These are phyloP conservation scores for Isurus oxyrinchus DNA, from an alignment of 2,113 vertebrate genomes.

Conservation along the genomic window DNA sequence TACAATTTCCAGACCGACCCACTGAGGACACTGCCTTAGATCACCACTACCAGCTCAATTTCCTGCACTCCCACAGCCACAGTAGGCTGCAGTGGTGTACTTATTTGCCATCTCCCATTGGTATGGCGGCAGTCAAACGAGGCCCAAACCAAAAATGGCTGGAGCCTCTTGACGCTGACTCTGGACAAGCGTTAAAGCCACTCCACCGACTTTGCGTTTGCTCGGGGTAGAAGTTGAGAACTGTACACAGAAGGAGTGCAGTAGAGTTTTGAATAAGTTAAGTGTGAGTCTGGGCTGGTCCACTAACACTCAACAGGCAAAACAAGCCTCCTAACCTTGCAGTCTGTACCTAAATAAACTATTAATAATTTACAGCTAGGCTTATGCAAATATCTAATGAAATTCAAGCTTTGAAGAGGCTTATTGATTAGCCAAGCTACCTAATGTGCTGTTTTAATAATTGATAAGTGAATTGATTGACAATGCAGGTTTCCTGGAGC, in stretches of 20 bases:
- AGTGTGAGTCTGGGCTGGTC: not conserved
- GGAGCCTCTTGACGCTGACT: not conserved
- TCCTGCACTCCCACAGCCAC: not conserved
- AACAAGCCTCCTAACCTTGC: not conserved
- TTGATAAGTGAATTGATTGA: not conserved
- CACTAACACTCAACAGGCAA: not conserved
- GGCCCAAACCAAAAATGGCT: not conserved
- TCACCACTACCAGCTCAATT: not conserved
- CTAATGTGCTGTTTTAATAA: not conserved
- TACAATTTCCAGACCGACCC: not conserved
- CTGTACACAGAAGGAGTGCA: not conserved
- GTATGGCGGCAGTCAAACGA: not conserved
- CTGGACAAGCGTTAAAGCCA: not conserved
- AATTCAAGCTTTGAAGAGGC: not conserved
- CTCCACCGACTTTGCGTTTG: not conserved
- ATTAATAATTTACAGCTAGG: not conserved
- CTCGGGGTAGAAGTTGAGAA: not conserved
- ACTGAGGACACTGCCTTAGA: not conserved
- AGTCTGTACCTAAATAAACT: not conserved
- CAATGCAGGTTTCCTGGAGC: not conserved
- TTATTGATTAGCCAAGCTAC: not conserved
- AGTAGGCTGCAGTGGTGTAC: not conserved
- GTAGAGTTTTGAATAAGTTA: not conserved
- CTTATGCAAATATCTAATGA: not conserved
- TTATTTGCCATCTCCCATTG: not conserved